Evolutionary conservation across 1,140 invertebrate genomes (phyloP), one percentile per base, ranked within the genome.

Genomic region (Leptestheria dahalacensis): DNA sequence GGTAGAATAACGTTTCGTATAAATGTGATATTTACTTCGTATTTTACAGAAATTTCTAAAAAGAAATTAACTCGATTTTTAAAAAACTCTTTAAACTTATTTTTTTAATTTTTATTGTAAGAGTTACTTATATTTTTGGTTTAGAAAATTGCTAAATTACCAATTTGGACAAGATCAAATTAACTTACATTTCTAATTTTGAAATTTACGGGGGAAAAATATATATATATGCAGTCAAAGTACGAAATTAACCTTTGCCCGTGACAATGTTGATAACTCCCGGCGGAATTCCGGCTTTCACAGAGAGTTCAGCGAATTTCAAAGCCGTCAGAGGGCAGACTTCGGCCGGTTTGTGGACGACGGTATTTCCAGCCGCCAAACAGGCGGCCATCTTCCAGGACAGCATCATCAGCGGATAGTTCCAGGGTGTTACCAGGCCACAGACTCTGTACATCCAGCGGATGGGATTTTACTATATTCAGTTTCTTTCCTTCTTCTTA

Each of bases 201-300:
- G 4, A 46, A 12, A 46, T 29, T 57, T 12, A 2, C 18, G 21
- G 23, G 29, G 15, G 11, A 12, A 21, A 50, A 3, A 50, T 48
- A 2, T 48, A 50, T 33, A 18, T 15, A 50, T 23, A 57, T 53
- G 11, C n/a, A n/a, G n/a, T n/a, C n/a, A n/a, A n/a, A n/a, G 6
- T 41, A 41, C 11, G 18, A 2, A 47, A n/a, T 23, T 48, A 15
- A 78, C 82, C 91, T 65, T 79, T 82, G 57, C 93, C 93, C 0
- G 90, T 82, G 0, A 96, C 68, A 15, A 97, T 85, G 71, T 96
- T 97, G 49, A 97, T 84, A 0, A 97, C 93, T n/a, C 93, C 93
- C 1, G 85, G 81, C 3, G 93, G 93, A 61, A 97, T 86, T 15
- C 93, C 93, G 24, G 93, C 93, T 61, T 77, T 76, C 0, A 82